Base-by-base conservation (phyloP, 2,888 invertebrate genomes). In the Nymphalis c-album region DNA sequence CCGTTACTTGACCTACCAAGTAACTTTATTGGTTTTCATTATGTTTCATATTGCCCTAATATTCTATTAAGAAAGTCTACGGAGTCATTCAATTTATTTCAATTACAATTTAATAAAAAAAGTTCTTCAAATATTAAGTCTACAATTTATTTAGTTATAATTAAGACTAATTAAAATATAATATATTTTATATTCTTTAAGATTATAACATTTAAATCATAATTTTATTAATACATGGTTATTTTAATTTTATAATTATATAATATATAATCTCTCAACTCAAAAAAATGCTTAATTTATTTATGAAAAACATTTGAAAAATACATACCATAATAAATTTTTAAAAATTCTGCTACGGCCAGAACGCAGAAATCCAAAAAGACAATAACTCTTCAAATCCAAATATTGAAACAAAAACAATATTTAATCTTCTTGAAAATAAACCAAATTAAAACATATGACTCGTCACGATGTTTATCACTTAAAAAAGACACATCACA, bases 401-500 rank as follows among this genome's bases (percentile, higher is more conserved):
- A 61, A 60, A 69, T 69, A 63, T 63, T 64, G 68, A 70, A 73
- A 69, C 71, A 69, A 61, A 66, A 74, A 71, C 71, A 69, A 71
- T n/a, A n/a, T 66, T 63, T 59, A 71, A 73, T 68, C 60, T 68
- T 63, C 58, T 68, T 67, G 57, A 59, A 66, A 66, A 69, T 51
- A 66, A 70, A 72, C 66, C 67, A 71, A 74, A 51, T 63, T 51
- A 68, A 63, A 66, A 68, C 40, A 50, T 22, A 51, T 60, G 58
- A 53, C 62, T 66, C 57, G 63, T 64, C 64, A 73, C 73, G 72
- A 73, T 74, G 73, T 73, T 74, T 73, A 76, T 74, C 76, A 78
- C 76, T 73, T 71, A 74, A 73, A 71, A 71, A 70, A 71, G 72
- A 70, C 80, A 80, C 78, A 75, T 75, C 80, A 79, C 79, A 77